Evolutionary conservation across 2,888 invertebrate genomes (phyloP).

Genomic region (Leptinotarsa peninsularis): DNA sequence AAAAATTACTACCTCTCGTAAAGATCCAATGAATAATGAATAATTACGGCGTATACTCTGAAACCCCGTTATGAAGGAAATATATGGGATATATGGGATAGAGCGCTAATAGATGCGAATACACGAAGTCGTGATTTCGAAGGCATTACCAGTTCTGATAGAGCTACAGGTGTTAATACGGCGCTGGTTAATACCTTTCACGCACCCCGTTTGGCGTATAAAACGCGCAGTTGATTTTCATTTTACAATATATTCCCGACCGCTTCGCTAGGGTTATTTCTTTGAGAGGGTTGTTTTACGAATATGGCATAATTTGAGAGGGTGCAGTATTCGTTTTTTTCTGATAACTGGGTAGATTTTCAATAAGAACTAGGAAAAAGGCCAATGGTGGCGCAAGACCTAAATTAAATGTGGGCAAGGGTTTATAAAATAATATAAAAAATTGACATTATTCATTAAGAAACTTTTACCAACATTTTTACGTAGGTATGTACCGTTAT

Average conservation of each 20-base stretch:
- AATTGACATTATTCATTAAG: no score
- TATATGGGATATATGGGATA: not conserved
- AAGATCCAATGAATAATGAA: constrained; percentile 21
- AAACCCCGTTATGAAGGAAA: constrained; percentile 6
- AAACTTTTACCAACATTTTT: no score
- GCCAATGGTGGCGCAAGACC: no score
- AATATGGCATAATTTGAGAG: constrained; percentile 16
- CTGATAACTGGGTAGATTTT: not conserved
- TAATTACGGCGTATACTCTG: constrained; percentile 12
- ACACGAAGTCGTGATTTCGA: constrained; percentile 41
- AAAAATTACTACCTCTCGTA: constrained; percentile 1
- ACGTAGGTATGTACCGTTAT: no score
- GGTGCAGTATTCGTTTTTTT: not conserved
- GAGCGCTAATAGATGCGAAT: constrained; percentile 41
- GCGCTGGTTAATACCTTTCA: constrained; percentile 31
- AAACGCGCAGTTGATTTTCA: constrained; percentile 34
- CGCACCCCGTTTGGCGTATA: constrained; percentile 15
- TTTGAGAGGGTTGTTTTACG: constrained; percentile 17
- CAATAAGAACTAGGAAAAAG: not conserved
- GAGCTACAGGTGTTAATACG: constrained; percentile 38
- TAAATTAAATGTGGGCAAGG: no score
- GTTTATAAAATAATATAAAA: no score
- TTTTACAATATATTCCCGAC: constrained; percentile 13
- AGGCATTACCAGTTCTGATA: constrained; percentile 36
- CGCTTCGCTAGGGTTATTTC: constrained; percentile 16